Evolutionary conservation across 2,888 invertebrate genomes (phyloP).

Genomic region (Pristionchus entomophagus): DNA sequence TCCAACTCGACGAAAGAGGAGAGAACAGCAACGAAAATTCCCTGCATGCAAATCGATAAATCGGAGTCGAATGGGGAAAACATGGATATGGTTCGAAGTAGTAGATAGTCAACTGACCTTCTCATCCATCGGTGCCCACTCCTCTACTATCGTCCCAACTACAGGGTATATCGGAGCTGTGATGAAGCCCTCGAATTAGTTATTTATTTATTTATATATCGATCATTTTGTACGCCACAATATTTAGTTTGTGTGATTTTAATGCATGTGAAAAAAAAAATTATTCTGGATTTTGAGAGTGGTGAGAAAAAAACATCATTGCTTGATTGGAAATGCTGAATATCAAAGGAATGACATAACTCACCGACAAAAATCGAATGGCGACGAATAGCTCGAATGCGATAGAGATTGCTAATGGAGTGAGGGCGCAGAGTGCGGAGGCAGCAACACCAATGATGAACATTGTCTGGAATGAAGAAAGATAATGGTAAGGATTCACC

Average conservation of each 20-base stretch:
- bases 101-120: not conserved
- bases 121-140: constrained; percentile 13
- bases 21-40: not conserved
- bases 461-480: not conserved
- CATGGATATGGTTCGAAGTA: too few relatives aligned
- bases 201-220: not conserved
- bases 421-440: not conserved
- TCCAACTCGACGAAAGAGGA: not conserved
- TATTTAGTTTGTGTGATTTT: too few relatives aligned
- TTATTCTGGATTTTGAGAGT: too few relatives aligned
- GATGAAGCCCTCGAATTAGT: not conserved
- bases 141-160: not conserved
- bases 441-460: not conserved
- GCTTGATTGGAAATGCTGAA: too few relatives aligned
- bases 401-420: not conserved
- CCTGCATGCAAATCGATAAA: not conserved
- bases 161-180: not conserved
- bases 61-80: too few relatives aligned
- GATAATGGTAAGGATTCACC: not conserved
- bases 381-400: not conserved
- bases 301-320: too few relatives aligned
- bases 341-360: not conserved
- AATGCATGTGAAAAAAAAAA: too few relatives aligned
- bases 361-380: not conserved
- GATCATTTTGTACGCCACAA: too few relatives aligned